Conservation (phyloP, 2,888 invertebrate genomes). For the Xestia c-nigrum region DNA sequence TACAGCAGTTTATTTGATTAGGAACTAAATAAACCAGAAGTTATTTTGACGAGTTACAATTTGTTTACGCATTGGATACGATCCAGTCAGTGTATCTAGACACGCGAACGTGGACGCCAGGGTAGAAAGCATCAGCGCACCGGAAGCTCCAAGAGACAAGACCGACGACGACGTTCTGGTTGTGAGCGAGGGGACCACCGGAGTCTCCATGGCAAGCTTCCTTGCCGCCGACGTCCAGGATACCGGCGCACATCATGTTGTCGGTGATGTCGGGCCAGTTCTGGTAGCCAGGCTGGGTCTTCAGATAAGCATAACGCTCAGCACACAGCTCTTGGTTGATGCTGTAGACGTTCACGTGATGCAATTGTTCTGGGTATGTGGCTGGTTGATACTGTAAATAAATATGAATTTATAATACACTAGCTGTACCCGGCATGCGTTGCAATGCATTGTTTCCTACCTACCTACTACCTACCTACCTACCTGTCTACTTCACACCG, state of each 20-base stretch:
- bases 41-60: constrained; percentile 8
- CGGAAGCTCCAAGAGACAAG: constrained; percentile 73
- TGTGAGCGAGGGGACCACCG: constrained; percentile 79
- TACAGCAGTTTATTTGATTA: background rate
- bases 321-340: constrained; percentile 78
- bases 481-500: no score
- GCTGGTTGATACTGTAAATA: constrained; percentile 63
- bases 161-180: constrained; percentile 70
- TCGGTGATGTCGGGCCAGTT: constrained; percentile 72
- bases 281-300: constrained; percentile 67
- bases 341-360: constrained; percentile 73
- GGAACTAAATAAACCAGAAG: constrained; percentile 6
- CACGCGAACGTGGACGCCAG: constrained; percentile 74
- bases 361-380: constrained; percentile 67
- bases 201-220: constrained; percentile 77
- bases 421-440: no score
- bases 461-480: no score
- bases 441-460: no score
- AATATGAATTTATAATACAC: background rate
- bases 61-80: constrained; percentile 28
- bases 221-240: constrained; percentile 75
- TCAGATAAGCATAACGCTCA: constrained; percentile 73
- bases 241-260: constrained; percentile 83
- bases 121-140: constrained; percentile 70
- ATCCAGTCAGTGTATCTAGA: constrained; percentile 62